phyloP scores from a whole-genome alignment of 37 sponge, comb jelly and placozoan species.

The Ianthella basta region DNA sequence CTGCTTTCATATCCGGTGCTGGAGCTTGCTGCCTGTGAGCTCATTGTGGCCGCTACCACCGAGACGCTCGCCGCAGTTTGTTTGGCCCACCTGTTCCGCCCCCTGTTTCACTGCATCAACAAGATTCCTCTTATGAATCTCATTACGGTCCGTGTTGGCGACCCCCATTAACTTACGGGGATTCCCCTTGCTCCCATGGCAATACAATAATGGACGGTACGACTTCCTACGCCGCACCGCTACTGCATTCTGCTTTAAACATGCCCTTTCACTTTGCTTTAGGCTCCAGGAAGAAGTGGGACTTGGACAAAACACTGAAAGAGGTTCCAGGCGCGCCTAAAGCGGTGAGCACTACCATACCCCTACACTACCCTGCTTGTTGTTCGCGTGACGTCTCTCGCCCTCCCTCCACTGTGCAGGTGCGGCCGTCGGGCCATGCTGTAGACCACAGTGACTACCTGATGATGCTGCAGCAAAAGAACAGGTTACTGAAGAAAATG shows the following conservation, averaged over 20 bases:
- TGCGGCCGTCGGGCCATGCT: not conserved
- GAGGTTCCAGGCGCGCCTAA: not conserved
- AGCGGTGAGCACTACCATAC: not conserved
- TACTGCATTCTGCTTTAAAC: too few species aligned
- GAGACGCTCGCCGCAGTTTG: too few species aligned
- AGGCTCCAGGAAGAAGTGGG: conserved; percentile 27
- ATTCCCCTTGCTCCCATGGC: not conserved
- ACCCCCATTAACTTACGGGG: not conserved
- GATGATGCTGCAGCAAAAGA: conserved; percentile 61
- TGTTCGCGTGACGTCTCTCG: not conserved
- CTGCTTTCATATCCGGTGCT: too few species aligned
- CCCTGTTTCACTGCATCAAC: too few species aligned
- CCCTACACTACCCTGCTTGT: not conserved
- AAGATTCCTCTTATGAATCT: too few species aligned
- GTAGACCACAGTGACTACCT: conserved; percentile 57
- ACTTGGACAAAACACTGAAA: not conserved
- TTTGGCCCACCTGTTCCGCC: too few species aligned
- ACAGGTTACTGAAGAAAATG: conserved; percentile 82
- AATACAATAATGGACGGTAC: conserved; percentile 7
- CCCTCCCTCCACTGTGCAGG: not conserved
- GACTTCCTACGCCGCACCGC: too few species aligned
- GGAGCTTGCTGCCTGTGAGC: too few species aligned
- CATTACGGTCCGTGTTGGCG: too few species aligned
- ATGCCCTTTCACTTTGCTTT: not conserved
- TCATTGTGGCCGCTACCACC: too few species aligned